phyloP scores from a whole-genome alignment of 1,140 invertebrate species.

The Atta texana region DNA sequence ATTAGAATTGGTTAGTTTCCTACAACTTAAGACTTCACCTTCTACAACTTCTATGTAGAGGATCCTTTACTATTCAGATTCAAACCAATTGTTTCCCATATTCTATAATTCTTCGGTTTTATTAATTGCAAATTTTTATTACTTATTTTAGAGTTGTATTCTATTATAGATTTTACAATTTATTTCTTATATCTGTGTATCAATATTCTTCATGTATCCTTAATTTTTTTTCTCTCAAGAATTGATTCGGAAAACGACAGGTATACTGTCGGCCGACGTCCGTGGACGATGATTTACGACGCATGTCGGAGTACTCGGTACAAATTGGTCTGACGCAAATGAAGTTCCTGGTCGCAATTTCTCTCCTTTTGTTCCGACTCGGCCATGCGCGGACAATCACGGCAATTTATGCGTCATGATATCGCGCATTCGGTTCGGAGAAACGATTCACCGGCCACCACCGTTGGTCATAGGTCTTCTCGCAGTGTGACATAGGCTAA shows the following conservation, averaged over 20 bases:
- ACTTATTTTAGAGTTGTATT: not conserved
- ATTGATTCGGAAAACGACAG: slow-evolving; percentile 20
- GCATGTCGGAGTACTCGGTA: slow-evolving; percentile 21
- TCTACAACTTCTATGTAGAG: too few relatives aligned
- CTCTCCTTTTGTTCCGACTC: slow-evolving; percentile 56
- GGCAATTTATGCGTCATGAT: slow-evolving; percentile 61
- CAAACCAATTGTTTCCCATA: not conserved
- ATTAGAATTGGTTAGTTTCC: too few relatives aligned
- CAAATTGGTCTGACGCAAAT: slow-evolving; percentile 57
- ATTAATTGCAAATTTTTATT: not conserved
- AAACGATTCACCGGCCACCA: slow-evolving; percentile 52
- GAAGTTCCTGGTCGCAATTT: slow-evolving; percentile 56
- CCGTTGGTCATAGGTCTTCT: slow-evolving; percentile 53
- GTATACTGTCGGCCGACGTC: not conserved
- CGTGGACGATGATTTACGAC: slow-evolving; percentile 38
- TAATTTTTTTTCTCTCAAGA: not conserved
- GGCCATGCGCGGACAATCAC: slow-evolving; percentile 48
- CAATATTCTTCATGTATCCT: not conserved
- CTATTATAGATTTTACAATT: not conserved
- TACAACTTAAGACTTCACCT: too few relatives aligned
- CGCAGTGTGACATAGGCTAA: slow-evolving; percentile 61
- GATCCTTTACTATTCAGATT: not conserved
- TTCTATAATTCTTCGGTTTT: not conserved
- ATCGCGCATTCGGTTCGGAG: slow-evolving; percentile 56
- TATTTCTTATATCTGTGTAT: too few relatives aligned